Evolutionary conservation across 1,140 invertebrate genomes (phyloP).

Genomic region (Papilio helenus): DNA sequence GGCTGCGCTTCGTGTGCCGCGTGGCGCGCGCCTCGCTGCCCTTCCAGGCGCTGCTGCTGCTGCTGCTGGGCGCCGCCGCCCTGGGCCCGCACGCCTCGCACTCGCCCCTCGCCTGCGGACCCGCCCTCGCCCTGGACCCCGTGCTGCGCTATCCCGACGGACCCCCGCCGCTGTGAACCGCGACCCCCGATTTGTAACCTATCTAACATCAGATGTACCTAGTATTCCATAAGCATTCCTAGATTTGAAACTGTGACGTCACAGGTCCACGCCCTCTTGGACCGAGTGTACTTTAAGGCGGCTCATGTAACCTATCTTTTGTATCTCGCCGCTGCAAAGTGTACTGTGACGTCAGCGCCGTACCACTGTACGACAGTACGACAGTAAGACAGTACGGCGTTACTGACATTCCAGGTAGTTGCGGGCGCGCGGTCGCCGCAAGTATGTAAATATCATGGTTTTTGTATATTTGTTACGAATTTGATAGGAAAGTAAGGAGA

Average conservation of each 20-base stretch:
- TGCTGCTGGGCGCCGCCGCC: slow-evolving; percentile 94
- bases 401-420: slow-evolving; percentile 50
- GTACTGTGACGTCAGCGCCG: slow-evolving; percentile 26
- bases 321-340: not conserved
- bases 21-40: slow-evolving; percentile 95
- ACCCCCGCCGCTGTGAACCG: slow-evolving; percentile 91
- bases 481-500: slow-evolving; percentile 47
- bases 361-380: too few relatives aligned
- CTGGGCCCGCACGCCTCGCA: slow-evolving; percentile 91
- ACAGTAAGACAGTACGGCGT: slow-evolving; percentile 19
- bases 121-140: slow-evolving; percentile 93
- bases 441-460: slow-evolving; percentile 63
- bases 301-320: slow-evolving; percentile 21
- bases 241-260: not conserved
- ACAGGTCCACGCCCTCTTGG: slow-evolving; percentile 42
- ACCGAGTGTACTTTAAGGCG: not conserved
- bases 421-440: slow-evolving; percentile 38
- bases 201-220: not conserved
- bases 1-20: slow-evolving; percentile 92
- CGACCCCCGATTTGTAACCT: not conserved
- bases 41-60: slow-evolving; percentile 94
- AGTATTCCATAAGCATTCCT: slow-evolving; percentile 19
- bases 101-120: slow-evolving; percentile 89
- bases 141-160: slow-evolving; percentile 94
- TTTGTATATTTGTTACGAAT: slow-evolving; percentile 77